Base-by-base conservation (phyloP, 2,113 vertebrate genomes). In the Rhinopomastus cyanomelas region DNA sequence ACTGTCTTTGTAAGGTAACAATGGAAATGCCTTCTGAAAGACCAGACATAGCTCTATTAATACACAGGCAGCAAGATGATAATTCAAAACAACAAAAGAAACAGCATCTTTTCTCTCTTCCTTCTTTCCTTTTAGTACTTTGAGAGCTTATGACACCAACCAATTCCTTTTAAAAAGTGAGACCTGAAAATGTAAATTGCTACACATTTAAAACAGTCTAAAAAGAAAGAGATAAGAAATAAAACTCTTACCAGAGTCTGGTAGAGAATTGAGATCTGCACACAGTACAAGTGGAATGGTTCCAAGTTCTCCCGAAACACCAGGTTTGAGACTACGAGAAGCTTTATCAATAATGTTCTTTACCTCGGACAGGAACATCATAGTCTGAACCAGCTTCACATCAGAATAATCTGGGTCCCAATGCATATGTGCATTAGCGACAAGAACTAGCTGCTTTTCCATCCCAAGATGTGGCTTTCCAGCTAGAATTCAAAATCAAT, bases 311-410 rank as follows among this genome's bases (percentile, higher is more conserved):
- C 98, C 99, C 36, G 98, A 98, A 71, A 98, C 94, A 91, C 97
- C 98, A 90, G 98, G 97, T 96, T 98, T 99, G 92, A 99, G 98
- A 95, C 97, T 99, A 95, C 98, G 98, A 55, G 98, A 98, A 91
- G 98, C 99, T 97, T 99, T 99, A 96, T 99, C 99, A 95, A 99
- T 99, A 62, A 99, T 99, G 96, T 98, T 99, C 96, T 99, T 99
- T 94, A 99, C 99, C 95, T 99, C 99, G 1, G 99, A 99, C 92
- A 99, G 98, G 97, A 99, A 99, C 99, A 99, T 99, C 99, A 99
- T 99, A 86, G 99, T 99, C 94, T 99, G 99, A 85, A 99, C 98
- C 96, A 99, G 97, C 96, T 99, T 99, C 84, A 99, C 99, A 87
- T 99, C 99, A 49, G 99, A 99, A 95, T 99, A 99, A 59, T 99